phyloP scores from a whole-genome alignment of 2,888 invertebrate species.

The Eristalis arbustorum region DNA sequence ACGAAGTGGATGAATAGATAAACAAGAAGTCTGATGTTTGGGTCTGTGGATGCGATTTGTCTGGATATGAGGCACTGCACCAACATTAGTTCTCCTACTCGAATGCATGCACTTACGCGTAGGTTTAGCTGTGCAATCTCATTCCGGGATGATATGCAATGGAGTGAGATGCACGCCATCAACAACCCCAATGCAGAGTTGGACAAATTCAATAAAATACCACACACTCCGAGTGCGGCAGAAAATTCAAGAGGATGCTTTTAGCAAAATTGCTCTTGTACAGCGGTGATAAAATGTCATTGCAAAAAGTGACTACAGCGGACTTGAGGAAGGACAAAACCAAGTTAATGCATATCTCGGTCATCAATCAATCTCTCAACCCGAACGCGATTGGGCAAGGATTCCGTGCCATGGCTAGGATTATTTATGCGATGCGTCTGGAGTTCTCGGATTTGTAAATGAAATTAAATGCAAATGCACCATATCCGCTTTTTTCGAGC shows the following conservation, averaged over 20 bases:
- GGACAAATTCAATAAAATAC: conserved; percentile 61
- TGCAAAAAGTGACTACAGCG: conserved; percentile 25
- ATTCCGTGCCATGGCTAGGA: conserved; percentile 23
- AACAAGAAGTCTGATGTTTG: neutral
- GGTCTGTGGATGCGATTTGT: conserved; percentile 3
- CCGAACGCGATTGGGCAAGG: conserved; percentile 46
- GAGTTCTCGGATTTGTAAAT: conserved; percentile 36
- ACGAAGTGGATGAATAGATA: neutral
- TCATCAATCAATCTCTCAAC: conserved; percentile 57
- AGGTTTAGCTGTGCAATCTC: conserved; percentile 3
- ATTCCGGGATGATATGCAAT: conserved; percentile 26
- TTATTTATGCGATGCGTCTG: conserved; percentile 44
- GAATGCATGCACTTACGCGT: neutral
- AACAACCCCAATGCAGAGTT: neutral
- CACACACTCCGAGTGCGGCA: conserved; percentile 45
- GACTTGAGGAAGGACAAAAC: neutral
- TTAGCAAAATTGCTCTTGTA: conserved; percentile 63
- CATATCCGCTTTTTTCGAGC: conserved; percentile 28
- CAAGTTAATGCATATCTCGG: conserved; percentile 3
- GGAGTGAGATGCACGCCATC: neutral
- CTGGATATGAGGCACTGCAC: neutral
- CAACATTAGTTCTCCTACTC: neutral
- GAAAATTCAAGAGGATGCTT: conserved; percentile 60
- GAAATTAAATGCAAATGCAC: conserved; percentile 59
- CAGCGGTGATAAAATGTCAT: conserved; percentile 50